Conservation (phyloP, 1,140 invertebrate species). For the Mercenaria mercenaria region DNA sequence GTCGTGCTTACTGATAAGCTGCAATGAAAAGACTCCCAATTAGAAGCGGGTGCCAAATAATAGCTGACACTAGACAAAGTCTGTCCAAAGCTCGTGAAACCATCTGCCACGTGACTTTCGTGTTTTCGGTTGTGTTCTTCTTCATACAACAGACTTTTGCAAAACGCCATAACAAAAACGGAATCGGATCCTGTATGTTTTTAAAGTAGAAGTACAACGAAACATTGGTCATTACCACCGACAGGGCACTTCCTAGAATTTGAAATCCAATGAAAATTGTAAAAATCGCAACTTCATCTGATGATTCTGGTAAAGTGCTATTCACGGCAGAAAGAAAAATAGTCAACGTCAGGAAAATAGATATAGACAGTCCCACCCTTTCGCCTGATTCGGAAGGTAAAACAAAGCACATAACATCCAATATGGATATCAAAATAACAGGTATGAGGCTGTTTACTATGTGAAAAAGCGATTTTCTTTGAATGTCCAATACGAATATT, state of each 20-base stretch:
- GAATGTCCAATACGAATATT: neutral
- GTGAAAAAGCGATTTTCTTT: conserved; percentile 41
- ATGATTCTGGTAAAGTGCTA: conserved; percentile 61
- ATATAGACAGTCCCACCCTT: conserved; percentile 66
- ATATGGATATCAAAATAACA: conserved; percentile 59
- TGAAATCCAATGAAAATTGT: conserved; percentile 79
- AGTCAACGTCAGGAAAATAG: conserved; percentile 67
- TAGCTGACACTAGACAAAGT: neutral
- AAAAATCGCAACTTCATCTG: conserved; percentile 76
- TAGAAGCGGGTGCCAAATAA: conserved; percentile 16
- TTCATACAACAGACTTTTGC: neutral
- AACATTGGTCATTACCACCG: conserved; percentile 37
- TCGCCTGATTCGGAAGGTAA: conserved; percentile 59
- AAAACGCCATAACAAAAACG: neutral
- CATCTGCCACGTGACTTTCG: neutral
- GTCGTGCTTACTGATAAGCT: neutral
- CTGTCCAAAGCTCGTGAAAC: conserved; percentile 27
- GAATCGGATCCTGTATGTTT: neutral
- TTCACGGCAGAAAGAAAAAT: conserved; percentile 64
- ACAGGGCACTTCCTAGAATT: conserved; percentile 38
- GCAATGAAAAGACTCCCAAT: neutral
- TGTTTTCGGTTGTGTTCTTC: neutral
- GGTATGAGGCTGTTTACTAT: conserved; percentile 65
- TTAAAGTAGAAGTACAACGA: conserved; percentile 34
- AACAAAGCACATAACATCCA: conserved; percentile 54